Percentiles rank a stretch among this genome's conserved stretches.
phyloP scores from a whole-genome alignment of 2,888 invertebrate species.

The Pseudoips prasinana region DNA sequence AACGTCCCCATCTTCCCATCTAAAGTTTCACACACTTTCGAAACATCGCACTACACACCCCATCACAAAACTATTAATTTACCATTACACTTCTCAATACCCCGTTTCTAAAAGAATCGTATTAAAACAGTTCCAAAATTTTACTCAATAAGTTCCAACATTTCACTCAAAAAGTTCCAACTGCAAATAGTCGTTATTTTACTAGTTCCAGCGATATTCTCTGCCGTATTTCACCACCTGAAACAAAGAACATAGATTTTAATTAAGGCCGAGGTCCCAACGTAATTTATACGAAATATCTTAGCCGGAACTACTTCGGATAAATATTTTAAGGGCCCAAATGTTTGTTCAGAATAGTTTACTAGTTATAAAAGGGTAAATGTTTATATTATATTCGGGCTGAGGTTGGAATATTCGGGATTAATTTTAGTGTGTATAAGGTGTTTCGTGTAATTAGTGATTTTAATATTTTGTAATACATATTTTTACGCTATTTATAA shows the following conservation, averaged over 20 bases:
- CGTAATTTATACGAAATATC: slow-evolving; percentile 30
- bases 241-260: slow-evolving; percentile 54
- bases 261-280: slow-evolving; percentile 21
- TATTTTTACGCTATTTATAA: too few relatives aligned
- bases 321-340: slow-evolving; percentile 33
- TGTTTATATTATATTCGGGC: too few relatives aligned
- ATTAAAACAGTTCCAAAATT: slow-evolving; percentile 14
- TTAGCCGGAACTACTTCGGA: slow-evolving; percentile 26
- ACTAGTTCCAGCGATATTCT: too few relatives aligned
- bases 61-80: neutral
- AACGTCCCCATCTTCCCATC: slow-evolving; percentile 55
- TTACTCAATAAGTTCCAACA: neutral
- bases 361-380: slow-evolving; percentile 28
- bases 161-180: too few relatives aligned
- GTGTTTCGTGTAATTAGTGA: too few relatives aligned
- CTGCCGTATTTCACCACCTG: slow-evolving; percentile 41
- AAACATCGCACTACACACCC: too few relatives aligned
- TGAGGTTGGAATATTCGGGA: too few relatives aligned
- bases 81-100: slow-evolving; percentile 12
- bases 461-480: too few relatives aligned
- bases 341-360: slow-evolving; percentile 34
- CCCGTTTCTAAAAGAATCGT: neutral
- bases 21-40: slow-evolving; percentile 28
- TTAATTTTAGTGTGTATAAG: too few relatives aligned
- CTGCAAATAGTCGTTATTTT: too few relatives aligned